Conservation (phyloP, 2,797 vertebrate species). For the Lepilemur ruficaudatus region DNA sequence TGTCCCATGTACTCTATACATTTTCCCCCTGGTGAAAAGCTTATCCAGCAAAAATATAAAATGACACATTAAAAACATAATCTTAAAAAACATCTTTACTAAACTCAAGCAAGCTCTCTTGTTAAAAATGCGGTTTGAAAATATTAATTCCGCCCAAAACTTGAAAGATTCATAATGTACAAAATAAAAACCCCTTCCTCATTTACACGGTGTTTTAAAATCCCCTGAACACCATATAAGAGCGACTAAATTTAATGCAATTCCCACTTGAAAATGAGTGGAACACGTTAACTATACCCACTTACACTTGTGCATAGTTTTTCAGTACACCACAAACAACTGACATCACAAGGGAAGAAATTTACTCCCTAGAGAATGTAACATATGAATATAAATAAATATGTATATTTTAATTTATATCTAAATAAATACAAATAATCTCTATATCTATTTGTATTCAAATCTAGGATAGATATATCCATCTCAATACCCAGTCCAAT, state of each 20-base stretch:
- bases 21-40: conserved; percentile 12
- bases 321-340: conserved; percentile 3
- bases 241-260: not conserved
- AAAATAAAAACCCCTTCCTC: conserved; percentile 27
- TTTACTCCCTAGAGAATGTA: not conserved
- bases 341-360: conserved; percentile 5
- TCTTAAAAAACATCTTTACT: conserved; percentile 30
- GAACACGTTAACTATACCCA: not conserved
- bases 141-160: not conserved
- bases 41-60: conserved; percentile 33
- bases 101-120: conserved; percentile 6
- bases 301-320: not conserved
- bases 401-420: conserved; percentile 20
- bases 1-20: not conserved
- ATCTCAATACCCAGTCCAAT: conserved; percentile 50
- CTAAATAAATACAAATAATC: not conserved
- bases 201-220: not conserved
- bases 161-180: conserved; percentile 17
- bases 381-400: not conserved
- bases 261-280: conserved; percentile 4
- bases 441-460: not conserved
- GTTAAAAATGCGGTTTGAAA: conserved; percentile 9
- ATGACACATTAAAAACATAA: not conserved
- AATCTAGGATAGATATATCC: conserved; percentile 49
- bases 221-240: not conserved